Percentiles rank a stretch among this genome's conserved stretches.
These are phyloP conservation scores for Entomyzon cyanotis DNA, from an alignment of 2,113 vertebrate genomes.

Conservation along the genomic window DNA sequence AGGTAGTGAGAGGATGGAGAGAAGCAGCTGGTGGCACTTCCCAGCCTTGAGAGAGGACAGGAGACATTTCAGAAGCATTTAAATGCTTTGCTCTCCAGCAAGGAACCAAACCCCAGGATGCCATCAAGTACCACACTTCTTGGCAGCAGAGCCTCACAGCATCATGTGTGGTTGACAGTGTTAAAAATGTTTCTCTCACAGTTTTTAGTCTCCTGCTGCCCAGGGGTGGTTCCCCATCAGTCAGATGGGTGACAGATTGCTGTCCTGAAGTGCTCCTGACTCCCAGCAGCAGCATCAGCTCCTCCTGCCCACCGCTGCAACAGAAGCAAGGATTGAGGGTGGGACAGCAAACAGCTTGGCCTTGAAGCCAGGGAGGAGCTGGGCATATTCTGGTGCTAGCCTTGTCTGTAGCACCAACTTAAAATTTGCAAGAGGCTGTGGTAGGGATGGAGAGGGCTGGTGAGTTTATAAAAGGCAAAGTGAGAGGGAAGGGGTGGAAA, in stretches of 20 bases:
- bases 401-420: neutral
- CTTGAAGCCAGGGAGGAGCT: neutral
- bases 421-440: neutral
- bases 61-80: neutral
- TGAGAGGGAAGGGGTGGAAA: neutral
- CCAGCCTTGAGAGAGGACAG: neutral
- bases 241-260: neutral
- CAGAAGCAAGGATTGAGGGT: fast-evolving
- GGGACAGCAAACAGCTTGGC: neutral
- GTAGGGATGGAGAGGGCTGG: neutral
- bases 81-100: neutral
- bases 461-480: neutral
- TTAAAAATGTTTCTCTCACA: slow-evolving; percentile 5
- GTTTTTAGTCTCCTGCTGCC: neutral
- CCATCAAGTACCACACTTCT: neutral
- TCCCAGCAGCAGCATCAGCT: neutral
- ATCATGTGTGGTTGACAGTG: neutral
- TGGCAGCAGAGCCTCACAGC: neutral
- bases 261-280: neutral
- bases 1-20: neutral
- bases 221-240: neutral
- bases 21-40: neutral
- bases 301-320: neutral
- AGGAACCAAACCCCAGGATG: neutral
- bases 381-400: neutral